Conservation (phyloP, 2,113 vertebrate genomes). For the Calidris pugnax region DNA sequence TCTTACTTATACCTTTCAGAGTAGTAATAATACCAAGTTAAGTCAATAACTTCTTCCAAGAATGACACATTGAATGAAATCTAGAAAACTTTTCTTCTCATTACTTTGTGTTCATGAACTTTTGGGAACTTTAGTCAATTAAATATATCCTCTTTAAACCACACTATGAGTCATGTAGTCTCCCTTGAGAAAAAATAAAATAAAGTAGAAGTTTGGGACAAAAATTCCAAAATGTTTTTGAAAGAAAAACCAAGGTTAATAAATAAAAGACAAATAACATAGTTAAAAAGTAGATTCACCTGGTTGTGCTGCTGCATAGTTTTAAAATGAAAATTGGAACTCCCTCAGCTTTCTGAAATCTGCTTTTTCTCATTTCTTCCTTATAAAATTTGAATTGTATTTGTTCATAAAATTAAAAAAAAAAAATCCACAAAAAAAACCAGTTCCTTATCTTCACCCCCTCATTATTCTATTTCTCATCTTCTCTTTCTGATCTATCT, state of each 20-base stretch:
- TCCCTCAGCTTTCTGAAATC: neutral
- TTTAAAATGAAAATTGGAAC: neutral
- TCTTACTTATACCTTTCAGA: constrained; percentile 6
- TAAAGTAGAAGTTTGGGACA: neutral
- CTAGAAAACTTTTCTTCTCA: neutral
- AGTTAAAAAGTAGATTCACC: neutral
- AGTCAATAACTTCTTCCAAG: neutral
- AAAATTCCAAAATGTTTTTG: neutral
- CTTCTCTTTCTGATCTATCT: neutral
- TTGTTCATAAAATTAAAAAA: neutral
- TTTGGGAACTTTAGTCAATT: neutral
- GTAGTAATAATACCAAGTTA: neutral
- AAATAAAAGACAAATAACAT: neutral
- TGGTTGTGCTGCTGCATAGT: neutral
- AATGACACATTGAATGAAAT: neutral
- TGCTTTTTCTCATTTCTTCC: neutral
- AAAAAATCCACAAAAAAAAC: neutral
- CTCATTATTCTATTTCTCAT: neutral
- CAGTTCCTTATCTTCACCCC: neutral
- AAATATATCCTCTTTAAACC: neutral
- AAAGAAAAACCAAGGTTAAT: neutral
- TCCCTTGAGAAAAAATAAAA: neutral
- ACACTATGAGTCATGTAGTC: neutral
- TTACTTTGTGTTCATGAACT: neutral
- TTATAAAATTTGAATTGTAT: neutral